Conservation (phyloP, 2,113 vertebrate genomes). For the Arvicanthis niloticus region DNA sequence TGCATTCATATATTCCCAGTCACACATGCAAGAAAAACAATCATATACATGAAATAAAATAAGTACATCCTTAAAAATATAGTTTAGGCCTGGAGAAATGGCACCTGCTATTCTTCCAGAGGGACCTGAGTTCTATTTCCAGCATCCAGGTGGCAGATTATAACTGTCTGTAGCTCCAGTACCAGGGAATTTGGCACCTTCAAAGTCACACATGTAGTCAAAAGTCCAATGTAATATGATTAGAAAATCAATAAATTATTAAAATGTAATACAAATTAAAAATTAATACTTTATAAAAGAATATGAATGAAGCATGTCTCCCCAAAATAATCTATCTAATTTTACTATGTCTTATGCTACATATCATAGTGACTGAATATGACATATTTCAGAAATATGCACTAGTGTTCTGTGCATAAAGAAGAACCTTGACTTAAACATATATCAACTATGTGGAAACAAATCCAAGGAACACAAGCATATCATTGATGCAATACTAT, state of each 20-base stretch:
- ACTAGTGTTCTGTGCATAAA: neutral
- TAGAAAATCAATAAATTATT: neutral
- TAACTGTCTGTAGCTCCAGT: too few species aligned
- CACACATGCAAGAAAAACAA: neutral
- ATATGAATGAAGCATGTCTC: neutral
- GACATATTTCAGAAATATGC: neutral
- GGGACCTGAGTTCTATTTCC: too few species aligned
- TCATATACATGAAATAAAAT: neutral
- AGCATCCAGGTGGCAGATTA: too few species aligned
- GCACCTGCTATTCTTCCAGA: too few species aligned
- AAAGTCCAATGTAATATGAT: too few species aligned
- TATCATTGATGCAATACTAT: neutral
- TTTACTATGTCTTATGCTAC: neutral
- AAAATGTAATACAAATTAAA: neutral
- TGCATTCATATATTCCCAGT: neutral
- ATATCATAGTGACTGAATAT: neutral
- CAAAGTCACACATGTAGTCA: too few species aligned
- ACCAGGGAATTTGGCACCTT: too few species aligned
- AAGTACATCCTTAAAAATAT: neutral
- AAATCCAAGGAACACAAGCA: neutral
- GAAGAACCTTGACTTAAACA: neutral
- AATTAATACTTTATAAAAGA: neutral
- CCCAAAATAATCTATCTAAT: neutral
- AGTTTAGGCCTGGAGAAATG: neutral
- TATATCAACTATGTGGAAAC: neutral